These are phyloP conservation scores for Calyptomena viridis DNA, from an alignment of 2,113 vertebrate genomes.

Conservation along the genomic window DNA sequence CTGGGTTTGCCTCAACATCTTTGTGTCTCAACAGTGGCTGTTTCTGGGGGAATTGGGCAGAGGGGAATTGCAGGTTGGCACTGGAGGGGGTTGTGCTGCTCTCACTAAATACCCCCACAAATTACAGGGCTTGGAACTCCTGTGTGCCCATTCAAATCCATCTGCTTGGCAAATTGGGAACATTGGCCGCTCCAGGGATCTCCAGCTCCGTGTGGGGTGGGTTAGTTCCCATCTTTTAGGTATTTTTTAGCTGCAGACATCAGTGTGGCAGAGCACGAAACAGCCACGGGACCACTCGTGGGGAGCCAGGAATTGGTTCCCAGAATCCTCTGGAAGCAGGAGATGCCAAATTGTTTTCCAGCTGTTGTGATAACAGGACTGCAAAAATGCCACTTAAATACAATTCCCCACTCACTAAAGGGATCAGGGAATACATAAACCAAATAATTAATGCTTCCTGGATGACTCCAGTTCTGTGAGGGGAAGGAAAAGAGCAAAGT, in stretches of 20 bases:
- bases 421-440: not conserved
- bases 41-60: not conserved
- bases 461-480: not conserved
- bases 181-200: not conserved
- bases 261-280: not conserved
- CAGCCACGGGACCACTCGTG: not conserved
- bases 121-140: not conserved
- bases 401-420: not conserved
- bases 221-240: not conserved
- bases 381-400: slow-evolving; percentile 21
- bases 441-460: not conserved
- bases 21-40: not conserved
- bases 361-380: not conserved
- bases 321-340: not conserved
- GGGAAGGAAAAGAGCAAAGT: not conserved
- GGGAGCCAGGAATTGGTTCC: slow-evolving; percentile 19
- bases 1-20: not conserved
- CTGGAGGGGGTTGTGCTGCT: not conserved
- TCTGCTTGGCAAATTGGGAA: slow-evolving; percentile 23
- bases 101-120: not conserved
- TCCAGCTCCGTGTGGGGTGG: not conserved
- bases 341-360: slow-evolving; percentile 16
- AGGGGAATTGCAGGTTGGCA: not conserved
- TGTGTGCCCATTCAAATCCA: not conserved
- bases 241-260: not conserved